Base-by-base conservation (phyloP, 2,113 vertebrate species). In the Archilochus colubris region DNA sequence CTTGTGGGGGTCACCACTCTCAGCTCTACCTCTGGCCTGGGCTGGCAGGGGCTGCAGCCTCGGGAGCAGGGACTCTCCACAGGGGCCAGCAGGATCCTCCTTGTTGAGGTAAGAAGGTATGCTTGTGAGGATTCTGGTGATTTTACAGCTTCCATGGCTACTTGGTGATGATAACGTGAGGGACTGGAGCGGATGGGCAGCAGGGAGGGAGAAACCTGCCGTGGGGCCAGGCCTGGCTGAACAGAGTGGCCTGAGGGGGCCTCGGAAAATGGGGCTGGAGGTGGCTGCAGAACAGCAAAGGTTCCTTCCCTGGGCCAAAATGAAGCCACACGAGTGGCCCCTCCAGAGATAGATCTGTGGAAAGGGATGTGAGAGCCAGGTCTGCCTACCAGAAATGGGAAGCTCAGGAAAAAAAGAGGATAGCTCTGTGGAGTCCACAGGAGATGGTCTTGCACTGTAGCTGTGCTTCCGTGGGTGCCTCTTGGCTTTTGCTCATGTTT, bases 31-130 rank as follows among this genome's bases (percentile, higher is more conserved):
- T 13, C 40, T 40, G 40, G 40, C 40, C 11, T 11, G 40, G 40
- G 40, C 40, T 38, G 36, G 36, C 36, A 10, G 36, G 36, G 11
- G 54, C 12, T 3, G 27, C 12, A 18, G 63, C 0, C 9, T 10
- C 16, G 0, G 0, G 6, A 4, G 23, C 0, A 2, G 30, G 4
- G 1, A 5, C 8, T 25, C 33, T 10, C 14, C 14, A 1, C 5
- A 25, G 63, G 40, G 7, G 40, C 14, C 1, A 9, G 43, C 7
- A 9, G 10, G 28, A 38, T 0, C 0, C 28, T 31, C 19, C 40
- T 6, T 8, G 1, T 1, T 27, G 67, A 61, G 79, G 67, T 82
- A 57, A 66, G 86, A 25, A 19, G 4, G 11, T 12, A 0, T 0
- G 5, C 5, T 19, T 20, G 1, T 3, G 31, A 17, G 7, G 25